Conservation (phyloP, 2,888 invertebrate genomes). For the Vanessa cardui region DNA sequence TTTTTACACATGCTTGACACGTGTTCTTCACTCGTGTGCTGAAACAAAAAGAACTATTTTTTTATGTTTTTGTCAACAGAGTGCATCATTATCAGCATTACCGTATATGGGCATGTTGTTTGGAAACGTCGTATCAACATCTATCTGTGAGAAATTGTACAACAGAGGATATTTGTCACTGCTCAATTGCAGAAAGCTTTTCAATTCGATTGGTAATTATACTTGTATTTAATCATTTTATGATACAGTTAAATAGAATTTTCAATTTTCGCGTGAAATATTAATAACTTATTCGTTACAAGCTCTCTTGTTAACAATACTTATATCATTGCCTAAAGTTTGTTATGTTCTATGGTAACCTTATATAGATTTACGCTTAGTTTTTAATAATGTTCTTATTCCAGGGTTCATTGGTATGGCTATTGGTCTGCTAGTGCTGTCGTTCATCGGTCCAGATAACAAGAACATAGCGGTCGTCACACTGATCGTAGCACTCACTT, state of each 20-base stretch:
- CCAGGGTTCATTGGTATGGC: constrained; percentile 85
- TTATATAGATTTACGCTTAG: too few relatives aligned
- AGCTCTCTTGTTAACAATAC: too few relatives aligned
- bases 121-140: constrained; percentile 84
- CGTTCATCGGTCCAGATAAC: constrained; percentile 68
- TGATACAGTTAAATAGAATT: too few relatives aligned
- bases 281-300: too few relatives aligned
- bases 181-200: constrained; percentile 69
- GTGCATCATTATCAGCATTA: constrained; percentile 86
- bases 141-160: constrained; percentile 79
- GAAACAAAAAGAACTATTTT: background rate
- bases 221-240: too few relatives aligned
- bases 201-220: constrained; percentile 79
- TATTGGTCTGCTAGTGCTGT: constrained; percentile 82
- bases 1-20: accelerated
- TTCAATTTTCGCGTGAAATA: background rate
- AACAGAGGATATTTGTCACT: constrained; percentile 58
- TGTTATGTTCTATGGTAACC: too few relatives aligned
- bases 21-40: too few relatives aligned
- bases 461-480: constrained; percentile 79
- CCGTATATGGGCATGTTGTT: constrained; percentile 90
- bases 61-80: constrained; percentile 52
- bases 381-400: constrained; percentile 26
- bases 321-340: too few relatives aligned
- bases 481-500: constrained; percentile 75